A percentile compares a stretch with the other conserved stretches of the same genome.
Evolutionary conservation across 1,140 invertebrate genomes (phyloP).

Genomic region (Agrypnia vestita): DNA sequence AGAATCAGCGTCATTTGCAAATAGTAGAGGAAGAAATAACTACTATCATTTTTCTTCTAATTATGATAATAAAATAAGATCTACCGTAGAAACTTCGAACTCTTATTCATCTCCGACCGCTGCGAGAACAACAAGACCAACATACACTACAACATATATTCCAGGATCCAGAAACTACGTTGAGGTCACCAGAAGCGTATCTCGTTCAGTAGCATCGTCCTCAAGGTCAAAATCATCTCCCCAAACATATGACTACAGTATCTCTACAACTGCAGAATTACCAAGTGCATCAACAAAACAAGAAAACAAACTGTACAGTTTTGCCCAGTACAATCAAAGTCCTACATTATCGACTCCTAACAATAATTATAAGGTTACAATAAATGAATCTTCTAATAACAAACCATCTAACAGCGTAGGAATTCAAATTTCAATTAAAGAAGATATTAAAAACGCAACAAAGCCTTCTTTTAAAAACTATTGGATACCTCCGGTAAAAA

Average conservation of each 20-base stretch:
- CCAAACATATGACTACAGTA: slow-evolving; percentile 14
- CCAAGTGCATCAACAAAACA: slow-evolving; percentile 13
- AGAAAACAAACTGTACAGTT: slow-evolving; percentile 41
- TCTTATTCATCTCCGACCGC: slow-evolving; percentile 30
- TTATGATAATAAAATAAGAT: slow-evolving; percentile 48
- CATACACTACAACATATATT: slow-evolving; percentile 58
- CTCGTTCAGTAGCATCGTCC: slow-evolving; percentile 46
- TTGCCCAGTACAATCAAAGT: slow-evolving; percentile 53
- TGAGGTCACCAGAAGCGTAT: slow-evolving; percentile 58
- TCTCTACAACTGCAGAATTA: slow-evolving; percentile 6
- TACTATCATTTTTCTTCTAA: slow-evolving; percentile 48
- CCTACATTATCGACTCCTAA: slow-evolving; percentile 25
- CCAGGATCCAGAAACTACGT: slow-evolving; percentile 58
- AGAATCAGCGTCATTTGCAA: slow-evolving; percentile 82
- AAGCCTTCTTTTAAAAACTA: slow-evolving; percentile 33
- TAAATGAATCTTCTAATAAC: neutral
- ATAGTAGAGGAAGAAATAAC: slow-evolving; percentile 69
- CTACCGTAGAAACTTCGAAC: slow-evolving; percentile 38
- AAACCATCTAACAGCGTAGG: neutral
- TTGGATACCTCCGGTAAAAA: slow-evolving; percentile 41
- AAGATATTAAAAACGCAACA: slow-evolving; percentile 6
- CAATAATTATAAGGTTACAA: slow-evolving; percentile 13
- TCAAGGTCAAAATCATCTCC: slow-evolving; percentile 21
- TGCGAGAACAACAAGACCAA: slow-evolving; percentile 66
- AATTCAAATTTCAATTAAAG: slow-evolving; percentile 33